phyloP scores from a whole-genome alignment of 1,140 invertebrate species.

The Hyles euphorbiae region DNA sequence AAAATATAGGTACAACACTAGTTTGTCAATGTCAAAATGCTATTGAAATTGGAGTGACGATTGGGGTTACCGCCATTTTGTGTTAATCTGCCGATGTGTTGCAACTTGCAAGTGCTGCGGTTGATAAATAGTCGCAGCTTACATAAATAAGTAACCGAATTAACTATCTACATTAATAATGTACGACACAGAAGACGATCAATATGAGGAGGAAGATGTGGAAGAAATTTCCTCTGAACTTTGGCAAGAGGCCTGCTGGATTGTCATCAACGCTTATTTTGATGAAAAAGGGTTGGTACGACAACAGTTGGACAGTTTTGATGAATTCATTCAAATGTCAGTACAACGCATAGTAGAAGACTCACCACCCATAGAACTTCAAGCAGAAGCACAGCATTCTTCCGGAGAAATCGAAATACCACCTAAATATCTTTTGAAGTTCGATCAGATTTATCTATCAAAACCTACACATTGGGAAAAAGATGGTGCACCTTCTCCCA shows the following conservation, averaged over 20 bases:
- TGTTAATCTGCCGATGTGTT: no score
- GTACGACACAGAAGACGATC: slow-evolving; percentile 77
- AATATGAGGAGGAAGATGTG: slow-evolving; percentile 85
- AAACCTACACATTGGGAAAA: slow-evolving; percentile 99
- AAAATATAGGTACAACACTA: no score
- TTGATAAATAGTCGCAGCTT: no score
- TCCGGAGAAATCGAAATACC: slow-evolving; percentile 94
- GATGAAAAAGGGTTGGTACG: slow-evolving; percentile 99
- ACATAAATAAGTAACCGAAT: no score
- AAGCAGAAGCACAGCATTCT: slow-evolving; percentile 97
- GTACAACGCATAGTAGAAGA: slow-evolving; percentile 99
- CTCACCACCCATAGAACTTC: slow-evolving; percentile 96
- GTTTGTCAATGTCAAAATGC: no score
- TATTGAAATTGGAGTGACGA: no score
- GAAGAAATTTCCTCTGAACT: slow-evolving; percentile 96
- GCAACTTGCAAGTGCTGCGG: no score
- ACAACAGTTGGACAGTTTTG: slow-evolving; percentile 98
- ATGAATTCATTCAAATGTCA: slow-evolving; percentile 99
- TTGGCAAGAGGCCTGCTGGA: slow-evolving; percentile 99
- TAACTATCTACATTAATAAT: slow-evolving; percentile 27
- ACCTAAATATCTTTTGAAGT: slow-evolving; percentile 94
- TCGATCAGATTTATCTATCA: slow-evolving; percentile 99
- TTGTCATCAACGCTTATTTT: slow-evolving; percentile 99
- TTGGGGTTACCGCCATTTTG: no score
- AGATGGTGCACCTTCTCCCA: slow-evolving; percentile 97